These are phyloP conservation scores for Nephila pilipes DNA, from an alignment of 1,140 invertebrate genomes.

Conservation along the genomic window DNA sequence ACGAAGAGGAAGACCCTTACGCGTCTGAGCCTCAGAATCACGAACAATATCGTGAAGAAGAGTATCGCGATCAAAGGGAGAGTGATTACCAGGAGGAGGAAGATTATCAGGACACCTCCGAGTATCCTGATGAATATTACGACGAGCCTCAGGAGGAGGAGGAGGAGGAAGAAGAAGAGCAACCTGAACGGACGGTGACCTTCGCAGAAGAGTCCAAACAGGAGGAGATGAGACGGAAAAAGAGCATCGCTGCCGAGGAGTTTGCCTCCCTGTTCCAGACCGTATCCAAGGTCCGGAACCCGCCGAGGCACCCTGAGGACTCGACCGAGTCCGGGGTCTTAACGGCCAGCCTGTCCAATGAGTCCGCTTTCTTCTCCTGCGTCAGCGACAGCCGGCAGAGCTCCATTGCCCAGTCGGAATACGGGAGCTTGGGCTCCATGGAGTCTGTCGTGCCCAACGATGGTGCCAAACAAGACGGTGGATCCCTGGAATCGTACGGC, in stretches of 20 bases:
- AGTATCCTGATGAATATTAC: constrained; percentile 63
- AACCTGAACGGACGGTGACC: constrained; percentile 28
- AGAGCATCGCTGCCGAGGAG: constrained; percentile 55
- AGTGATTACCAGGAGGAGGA: constrained; percentile 13
- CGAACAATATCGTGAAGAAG: background rate
- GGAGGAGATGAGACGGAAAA: constrained; percentile 42
- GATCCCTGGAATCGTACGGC: constrained; percentile 58
- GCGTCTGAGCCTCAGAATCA: background rate
- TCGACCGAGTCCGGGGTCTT: constrained; percentile 50
- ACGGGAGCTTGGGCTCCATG: constrained; percentile 74
- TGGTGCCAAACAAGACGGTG: constrained; percentile 26
- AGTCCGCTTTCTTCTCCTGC: constrained; percentile 79
- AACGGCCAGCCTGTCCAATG: constrained; percentile 78
- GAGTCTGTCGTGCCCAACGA: constrained; percentile 73
- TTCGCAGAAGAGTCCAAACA: constrained; percentile 34
- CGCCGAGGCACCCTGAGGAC: constrained; percentile 40
- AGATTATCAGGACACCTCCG: constrained; percentile 35
- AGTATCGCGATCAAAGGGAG: background rate
- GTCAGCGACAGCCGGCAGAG: constrained; percentile 79
- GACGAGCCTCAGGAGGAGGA: background rate
- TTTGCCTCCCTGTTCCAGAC: constrained; percentile 74
- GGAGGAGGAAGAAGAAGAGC: background rate
- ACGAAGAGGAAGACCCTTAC: constrained; percentile 9
- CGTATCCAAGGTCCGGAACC: constrained; percentile 48
- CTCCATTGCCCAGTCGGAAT: constrained; percentile 78